A percentile compares a stretch with the other conserved stretches of the same genome.
These are phyloP conservation scores for Odontamblyopus lacepedii DNA, from an alignment of 2,797 vertebrate genomes.

Conservation along the genomic window DNA sequence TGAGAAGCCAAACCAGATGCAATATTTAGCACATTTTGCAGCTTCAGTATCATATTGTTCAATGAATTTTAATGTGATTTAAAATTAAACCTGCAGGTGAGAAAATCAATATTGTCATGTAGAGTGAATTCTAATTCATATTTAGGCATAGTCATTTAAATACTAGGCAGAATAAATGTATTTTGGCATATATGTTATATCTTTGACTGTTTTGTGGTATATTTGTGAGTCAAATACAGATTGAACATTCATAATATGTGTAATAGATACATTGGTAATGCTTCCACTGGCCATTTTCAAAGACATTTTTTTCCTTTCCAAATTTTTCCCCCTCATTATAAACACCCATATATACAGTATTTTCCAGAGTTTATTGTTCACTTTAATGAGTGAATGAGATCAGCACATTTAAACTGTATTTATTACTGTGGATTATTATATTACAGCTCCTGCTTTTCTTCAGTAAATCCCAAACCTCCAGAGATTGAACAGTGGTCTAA, in stretches of 20 bases:
- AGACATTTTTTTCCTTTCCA: too few species aligned
- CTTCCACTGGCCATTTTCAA: neutral
- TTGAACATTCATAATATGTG: too few species aligned
- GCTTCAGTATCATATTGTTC: conserved; percentile 5
- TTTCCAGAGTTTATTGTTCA: neutral
- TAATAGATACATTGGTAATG: neutral
- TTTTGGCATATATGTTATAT: neutral
- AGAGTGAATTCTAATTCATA: neutral
- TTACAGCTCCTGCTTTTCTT: neutral
- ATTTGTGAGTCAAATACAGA: too few species aligned
- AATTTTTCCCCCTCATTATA: too few species aligned
- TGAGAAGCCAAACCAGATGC: neutral
- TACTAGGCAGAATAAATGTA: neutral
- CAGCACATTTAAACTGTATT: neutral
- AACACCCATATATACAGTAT: neutral
- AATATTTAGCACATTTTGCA: conserved; percentile 7
- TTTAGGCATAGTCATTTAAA: conserved; percentile 3
- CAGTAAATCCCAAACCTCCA: neutral
- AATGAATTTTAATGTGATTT: conserved; percentile 6
- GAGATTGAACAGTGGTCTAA: neutral
- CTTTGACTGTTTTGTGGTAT: neutral
- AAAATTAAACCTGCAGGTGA: neutral
- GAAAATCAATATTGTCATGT: conserved; percentile 5
- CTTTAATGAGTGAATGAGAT: neutral
- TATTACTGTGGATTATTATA: neutral